A percentile compares a stretch with the other conserved stretches of the same genome.
These are phyloP conservation scores for Phalacrocorax aristotelis DNA, from an alignment of 2,113 vertebrate genomes.

Conservation along the genomic window DNA sequence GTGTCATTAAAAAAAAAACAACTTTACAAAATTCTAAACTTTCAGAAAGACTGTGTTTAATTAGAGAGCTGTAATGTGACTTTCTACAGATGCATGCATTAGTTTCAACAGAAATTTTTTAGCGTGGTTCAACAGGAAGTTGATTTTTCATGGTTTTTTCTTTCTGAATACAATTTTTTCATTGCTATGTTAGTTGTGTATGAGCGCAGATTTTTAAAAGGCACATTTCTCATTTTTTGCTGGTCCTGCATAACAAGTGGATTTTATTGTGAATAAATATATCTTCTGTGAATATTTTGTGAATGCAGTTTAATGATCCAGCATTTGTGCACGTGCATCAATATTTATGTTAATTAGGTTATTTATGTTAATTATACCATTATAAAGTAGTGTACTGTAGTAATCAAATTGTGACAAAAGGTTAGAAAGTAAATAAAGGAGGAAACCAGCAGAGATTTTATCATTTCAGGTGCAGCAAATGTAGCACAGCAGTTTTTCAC, in stretches of 20 bases:
- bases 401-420: not conserved
- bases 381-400: not conserved
- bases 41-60: not conserved
- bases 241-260: not conserved
- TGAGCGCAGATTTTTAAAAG: not conserved
- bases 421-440: not conserved
- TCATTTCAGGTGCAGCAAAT: not conserved
- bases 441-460: not conserved
- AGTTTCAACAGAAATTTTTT: not conserved
- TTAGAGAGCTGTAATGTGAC: not conserved
- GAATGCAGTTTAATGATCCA: not conserved
- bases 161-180: not conserved
- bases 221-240: not conserved
- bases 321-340: not conserved
- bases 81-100: not conserved
- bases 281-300: not conserved
- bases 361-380: not conserved
- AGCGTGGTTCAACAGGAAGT: not conserved
- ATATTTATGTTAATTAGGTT: not conserved
- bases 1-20: not conserved
- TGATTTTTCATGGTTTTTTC: not conserved
- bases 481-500: not conserved
- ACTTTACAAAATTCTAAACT: not conserved
- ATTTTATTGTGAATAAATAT: not conserved
- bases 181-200: not conserved